Conservation (phyloP, 1,140 invertebrate species). For the Capitella teleta region DNA sequence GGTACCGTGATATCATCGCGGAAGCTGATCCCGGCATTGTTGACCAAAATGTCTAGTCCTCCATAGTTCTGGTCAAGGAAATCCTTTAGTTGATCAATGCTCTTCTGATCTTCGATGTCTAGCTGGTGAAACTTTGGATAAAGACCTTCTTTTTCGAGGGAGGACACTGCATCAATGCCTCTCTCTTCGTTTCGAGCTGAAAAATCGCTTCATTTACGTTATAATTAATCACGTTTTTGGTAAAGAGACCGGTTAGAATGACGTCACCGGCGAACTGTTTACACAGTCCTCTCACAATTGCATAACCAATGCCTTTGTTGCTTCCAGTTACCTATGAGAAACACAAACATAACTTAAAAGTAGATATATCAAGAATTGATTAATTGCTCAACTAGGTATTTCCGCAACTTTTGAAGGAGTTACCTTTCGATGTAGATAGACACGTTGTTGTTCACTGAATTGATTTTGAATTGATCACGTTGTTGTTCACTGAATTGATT, state of each 20-base stretch:
- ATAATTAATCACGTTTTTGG: too few species aligned
- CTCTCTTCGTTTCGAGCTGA: slow-evolving; percentile 48
- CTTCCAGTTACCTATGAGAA: slow-evolving; percentile 60
- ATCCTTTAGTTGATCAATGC: slow-evolving; percentile 49
- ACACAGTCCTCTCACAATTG: slow-evolving; percentile 55
- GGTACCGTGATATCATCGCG: slow-evolving; percentile 53
- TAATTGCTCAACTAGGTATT: too few species aligned
- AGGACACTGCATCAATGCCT: slow-evolving; percentile 49
- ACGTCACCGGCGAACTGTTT: slow-evolving; percentile 53
- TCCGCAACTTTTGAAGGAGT: too few species aligned
- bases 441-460: too few species aligned
- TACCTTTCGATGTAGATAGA: too few species aligned
- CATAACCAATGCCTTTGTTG: slow-evolving; percentile 65
- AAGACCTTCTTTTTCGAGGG: slow-evolving; percentile 45
- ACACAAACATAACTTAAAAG: too few species aligned
- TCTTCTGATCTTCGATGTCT: slow-evolving; percentile 52
- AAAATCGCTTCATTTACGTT: too few species aligned
- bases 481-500: too few species aligned
- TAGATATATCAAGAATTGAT: too few species aligned
- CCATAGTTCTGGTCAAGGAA: slow-evolving; percentile 55
- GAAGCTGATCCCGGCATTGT: slow-evolving; percentile 74
- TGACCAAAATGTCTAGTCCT: slow-evolving; percentile 67
- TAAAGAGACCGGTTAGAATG: slow-evolving; percentile 50
- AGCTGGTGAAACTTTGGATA: slow-evolving; percentile 56
- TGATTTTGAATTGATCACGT: too few species aligned